A percentile compares a stretch with the other conserved stretches of the same genome.
Conservation (phyloP, 1,140 invertebrate species). For the Chironomus striatipennis region DNA sequence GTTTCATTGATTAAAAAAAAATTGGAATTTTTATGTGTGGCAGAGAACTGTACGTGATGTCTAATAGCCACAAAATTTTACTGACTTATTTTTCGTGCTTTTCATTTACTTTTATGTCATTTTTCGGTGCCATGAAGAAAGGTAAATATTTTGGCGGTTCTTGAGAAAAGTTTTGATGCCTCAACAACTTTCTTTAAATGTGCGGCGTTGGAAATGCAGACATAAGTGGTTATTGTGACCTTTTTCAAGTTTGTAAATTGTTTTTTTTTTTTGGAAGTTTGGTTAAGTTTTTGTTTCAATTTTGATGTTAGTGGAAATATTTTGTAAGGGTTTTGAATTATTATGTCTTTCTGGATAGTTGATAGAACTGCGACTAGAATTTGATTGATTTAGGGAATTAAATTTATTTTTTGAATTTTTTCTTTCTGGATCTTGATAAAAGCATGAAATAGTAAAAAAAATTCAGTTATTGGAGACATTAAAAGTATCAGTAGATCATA, state of each 20-base stretch:
- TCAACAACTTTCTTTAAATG: background rate
- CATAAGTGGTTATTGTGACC: background rate
- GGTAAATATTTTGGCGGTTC: background rate
- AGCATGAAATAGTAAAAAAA: no score
- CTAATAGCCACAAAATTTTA: background rate
- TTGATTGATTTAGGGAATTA: no score
- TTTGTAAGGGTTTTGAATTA: no score
- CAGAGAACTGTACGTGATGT: background rate
- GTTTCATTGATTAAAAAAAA: background rate
- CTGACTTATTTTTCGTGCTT: background rate
- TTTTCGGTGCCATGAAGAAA: background rate
- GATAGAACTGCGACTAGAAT: no score
- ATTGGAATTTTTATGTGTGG: background rate
- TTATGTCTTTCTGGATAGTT: no score
- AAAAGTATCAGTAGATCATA: no score
- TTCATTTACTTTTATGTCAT: background rate
- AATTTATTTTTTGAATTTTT: no score
- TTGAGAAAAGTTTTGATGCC: background rate
- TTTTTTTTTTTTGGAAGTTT: background rate
- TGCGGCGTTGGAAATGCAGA: no score
- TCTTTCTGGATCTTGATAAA: no score
- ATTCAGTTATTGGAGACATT: no score
- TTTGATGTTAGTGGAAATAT: no score
- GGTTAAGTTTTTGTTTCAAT: no score
- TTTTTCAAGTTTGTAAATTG: background rate